These are phyloP conservation scores for Diadema setosum DNA, from an alignment of 35 echinoderm and acorn worm genomes.

Conservation along the genomic window DNA sequence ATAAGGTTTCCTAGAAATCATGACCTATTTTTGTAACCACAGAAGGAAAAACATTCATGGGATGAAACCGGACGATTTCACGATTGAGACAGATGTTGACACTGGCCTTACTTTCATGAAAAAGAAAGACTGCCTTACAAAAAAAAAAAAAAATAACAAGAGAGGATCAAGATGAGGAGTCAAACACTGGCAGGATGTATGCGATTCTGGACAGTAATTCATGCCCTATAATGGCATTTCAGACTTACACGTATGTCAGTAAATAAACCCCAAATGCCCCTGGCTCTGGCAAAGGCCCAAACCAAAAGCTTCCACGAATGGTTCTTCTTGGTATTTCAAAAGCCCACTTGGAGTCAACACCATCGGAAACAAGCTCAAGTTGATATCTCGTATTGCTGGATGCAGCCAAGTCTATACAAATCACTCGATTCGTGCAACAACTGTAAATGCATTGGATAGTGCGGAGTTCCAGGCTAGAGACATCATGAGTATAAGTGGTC, in stretches of 20 bases:
- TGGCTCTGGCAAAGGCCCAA: conserved; percentile 11
- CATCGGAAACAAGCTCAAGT: conserved; percentile 18
- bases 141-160: conserved; percentile 39
- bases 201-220: background rate
- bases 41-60: background rate
- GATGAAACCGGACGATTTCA: conserved; percentile 11
- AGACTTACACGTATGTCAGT: background rate
- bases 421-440: background rate
- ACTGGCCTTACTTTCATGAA: background rate
- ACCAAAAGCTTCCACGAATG: background rate
- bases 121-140: conserved; percentile 18
- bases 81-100: background rate
- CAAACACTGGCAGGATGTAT: background rate
- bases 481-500: conserved; percentile 5
- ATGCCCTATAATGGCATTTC: conserved; percentile 23
- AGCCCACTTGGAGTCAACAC: conserved; percentile 6
- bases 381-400: background rate
- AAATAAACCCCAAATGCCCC: background rate
- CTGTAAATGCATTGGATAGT: background rate
- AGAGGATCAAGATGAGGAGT: background rate
- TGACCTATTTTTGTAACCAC: conserved; percentile 31
- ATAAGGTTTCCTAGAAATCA: conserved; percentile 36
- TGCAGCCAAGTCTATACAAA: background rate
- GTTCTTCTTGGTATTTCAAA: background rate
- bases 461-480: background rate